phyloP scores from a whole-genome alignment of 2,888 invertebrate species.

The Sepioteuthis lessoniana region DNA sequence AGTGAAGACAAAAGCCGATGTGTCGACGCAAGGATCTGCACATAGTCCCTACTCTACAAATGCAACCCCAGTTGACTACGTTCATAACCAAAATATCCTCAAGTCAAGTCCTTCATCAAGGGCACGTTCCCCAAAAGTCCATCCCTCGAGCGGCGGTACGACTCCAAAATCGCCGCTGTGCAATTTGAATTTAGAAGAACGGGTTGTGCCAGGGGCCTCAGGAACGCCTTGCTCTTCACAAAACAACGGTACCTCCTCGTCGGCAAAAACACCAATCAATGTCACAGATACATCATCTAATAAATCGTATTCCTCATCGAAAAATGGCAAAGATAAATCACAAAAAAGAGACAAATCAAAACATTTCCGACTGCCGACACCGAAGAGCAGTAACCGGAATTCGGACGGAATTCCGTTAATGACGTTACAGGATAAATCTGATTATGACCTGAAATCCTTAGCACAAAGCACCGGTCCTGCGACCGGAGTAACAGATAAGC shows the following conservation, averaged over 20 bases:
- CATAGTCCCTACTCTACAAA: constrained; percentile 64
- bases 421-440: constrained; percentile 44
- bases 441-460: constrained; percentile 44
- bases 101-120: constrained; percentile 60
- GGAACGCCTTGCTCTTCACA: constrained; percentile 51
- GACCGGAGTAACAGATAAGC: neutral
- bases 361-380: constrained; percentile 39
- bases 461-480: neutral
- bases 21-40: constrained; percentile 57
- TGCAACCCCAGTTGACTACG: constrained; percentile 58
- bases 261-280: neutral
- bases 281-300: neutral
- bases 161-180: constrained; percentile 51
- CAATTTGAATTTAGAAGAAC: constrained; percentile 49
- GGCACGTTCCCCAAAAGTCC: constrained; percentile 64
- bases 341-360: constrained; percentile 47
- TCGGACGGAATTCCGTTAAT: constrained; percentile 45
- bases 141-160: constrained; percentile 61
- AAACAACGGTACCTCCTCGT: neutral
- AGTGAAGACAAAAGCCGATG: constrained; percentile 60
- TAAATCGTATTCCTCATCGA: neutral
- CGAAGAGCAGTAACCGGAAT: neutral
- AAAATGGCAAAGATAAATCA: neutral
- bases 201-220: constrained; percentile 57
- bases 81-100: constrained; percentile 62